phyloP scores from a whole-genome alignment of 2,797 vertebrate genomes.

The Xenops minutus region DNA sequence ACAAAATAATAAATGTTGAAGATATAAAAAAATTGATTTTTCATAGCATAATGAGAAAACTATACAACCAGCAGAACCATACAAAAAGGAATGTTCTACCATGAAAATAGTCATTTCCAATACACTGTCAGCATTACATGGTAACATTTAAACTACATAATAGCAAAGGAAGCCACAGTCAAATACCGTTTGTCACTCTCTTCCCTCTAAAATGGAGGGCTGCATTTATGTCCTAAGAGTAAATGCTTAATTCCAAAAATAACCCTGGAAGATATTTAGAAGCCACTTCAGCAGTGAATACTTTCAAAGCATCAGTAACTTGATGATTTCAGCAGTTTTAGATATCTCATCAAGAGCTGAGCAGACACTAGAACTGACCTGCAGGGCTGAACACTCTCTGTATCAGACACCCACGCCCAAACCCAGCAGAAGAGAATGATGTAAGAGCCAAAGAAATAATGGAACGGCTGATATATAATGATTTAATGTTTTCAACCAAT shows the following conservation, averaged over 20 bases:
- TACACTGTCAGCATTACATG: background rate
- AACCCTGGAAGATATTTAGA: background rate
- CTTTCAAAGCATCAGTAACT: background rate
- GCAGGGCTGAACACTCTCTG: rapidly evolving
- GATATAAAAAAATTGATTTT: background rate
- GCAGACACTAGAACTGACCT: background rate
- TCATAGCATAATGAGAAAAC: background rate
- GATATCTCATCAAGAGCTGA: background rate
- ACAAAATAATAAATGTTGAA: background rate
- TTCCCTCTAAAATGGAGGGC: background rate
- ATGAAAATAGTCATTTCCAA: background rate
- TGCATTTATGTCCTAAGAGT: background rate
- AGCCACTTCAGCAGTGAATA: background rate
- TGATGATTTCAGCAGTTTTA: background rate
- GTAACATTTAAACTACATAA: background rate
- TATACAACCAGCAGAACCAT: background rate
- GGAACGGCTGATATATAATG: background rate
- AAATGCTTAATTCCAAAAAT: background rate
- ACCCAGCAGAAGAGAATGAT: background rate
- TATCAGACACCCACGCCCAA: background rate
- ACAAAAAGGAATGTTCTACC: background rate
- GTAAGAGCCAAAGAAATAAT: background rate
- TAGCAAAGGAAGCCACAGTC: background rate
- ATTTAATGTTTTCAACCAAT: background rate
- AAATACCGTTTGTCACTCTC: background rate